Percentiles rank a stretch among this genome's conserved stretches.
These are phyloP conservation scores for Melanostigma gelatinosum DNA, from an alignment of 2,113 vertebrate genomes.

Conservation along the genomic window DNA sequence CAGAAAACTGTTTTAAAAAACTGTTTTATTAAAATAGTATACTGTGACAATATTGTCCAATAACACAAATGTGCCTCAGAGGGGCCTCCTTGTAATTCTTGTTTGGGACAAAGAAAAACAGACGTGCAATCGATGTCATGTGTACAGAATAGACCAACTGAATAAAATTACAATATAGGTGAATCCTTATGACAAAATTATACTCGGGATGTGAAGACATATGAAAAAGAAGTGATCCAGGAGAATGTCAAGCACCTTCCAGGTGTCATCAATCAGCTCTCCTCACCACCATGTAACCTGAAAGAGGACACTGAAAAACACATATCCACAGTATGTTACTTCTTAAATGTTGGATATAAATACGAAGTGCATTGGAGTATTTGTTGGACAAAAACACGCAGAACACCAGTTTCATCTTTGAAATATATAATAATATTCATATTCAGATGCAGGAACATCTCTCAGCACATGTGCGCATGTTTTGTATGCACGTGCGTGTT, in stretches of 20 bases:
- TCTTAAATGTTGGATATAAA: no score
- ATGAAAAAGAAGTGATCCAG: background rate
- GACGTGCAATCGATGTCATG: background rate
- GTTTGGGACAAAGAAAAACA: background rate
- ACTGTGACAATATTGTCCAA: background rate
- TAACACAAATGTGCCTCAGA: background rate
- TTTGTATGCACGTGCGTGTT: conserved; percentile 44
- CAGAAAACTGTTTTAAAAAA: background rate
- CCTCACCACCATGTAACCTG: background rate
- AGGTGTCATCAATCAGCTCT: background rate
- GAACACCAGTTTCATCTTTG: background rate
- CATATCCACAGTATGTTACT: background rate
- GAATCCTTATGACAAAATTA: background rate
- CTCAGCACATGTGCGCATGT: background rate
- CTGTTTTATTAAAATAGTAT: background rate
- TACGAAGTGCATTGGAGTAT: background rate
- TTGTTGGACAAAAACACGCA: background rate
- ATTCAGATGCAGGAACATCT: background rate
- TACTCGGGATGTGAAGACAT: background rate
- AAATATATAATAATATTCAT: background rate
- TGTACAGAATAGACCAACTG: background rate
- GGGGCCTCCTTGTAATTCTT: background rate
- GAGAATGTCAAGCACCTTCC: background rate
- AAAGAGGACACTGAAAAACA: background rate
- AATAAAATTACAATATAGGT: background rate